phyloP scores from a whole-genome alignment of 2,113 vertebrate genomes.

The Microtus oregoni region DNA sequence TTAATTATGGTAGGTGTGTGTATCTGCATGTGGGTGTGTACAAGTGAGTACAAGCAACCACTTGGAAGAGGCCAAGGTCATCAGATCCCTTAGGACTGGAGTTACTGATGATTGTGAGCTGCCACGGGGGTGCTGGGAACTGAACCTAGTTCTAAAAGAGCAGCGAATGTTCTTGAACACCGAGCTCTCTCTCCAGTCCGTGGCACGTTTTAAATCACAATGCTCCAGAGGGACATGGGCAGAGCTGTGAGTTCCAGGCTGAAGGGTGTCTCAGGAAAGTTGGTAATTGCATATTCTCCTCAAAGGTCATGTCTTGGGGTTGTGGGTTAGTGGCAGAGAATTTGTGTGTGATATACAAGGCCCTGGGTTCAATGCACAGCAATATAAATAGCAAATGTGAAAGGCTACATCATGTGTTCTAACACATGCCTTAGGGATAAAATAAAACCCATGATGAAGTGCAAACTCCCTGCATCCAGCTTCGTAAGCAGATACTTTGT shows the following conservation, averaged over 20 bases:
- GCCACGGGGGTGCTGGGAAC: not conserved
- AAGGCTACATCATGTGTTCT: not conserved
- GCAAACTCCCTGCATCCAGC: not conserved
- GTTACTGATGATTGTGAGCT: not conserved
- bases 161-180: not conserved
- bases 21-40: not conserved
- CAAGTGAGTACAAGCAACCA: not conserved
- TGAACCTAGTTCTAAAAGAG: not conserved
- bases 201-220: not conserved
- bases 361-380: not conserved
- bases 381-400: not conserved
- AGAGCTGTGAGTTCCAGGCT: not conserved
- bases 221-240: not conserved
- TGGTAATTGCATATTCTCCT: not conserved
- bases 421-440: not conserved
- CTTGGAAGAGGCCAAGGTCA: not conserved
- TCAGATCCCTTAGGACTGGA: not conserved
- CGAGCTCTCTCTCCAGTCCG: not conserved
- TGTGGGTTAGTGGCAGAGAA: not conserved
- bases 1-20: not conserved
- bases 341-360: not conserved
- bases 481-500: not conserved
- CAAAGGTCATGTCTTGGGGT: not conserved
- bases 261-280: not conserved
- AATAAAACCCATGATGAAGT: constrained; percentile 7